Conservation (phyloP, 2,888 invertebrate genomes). For the Agonopterix arenella region DNA sequence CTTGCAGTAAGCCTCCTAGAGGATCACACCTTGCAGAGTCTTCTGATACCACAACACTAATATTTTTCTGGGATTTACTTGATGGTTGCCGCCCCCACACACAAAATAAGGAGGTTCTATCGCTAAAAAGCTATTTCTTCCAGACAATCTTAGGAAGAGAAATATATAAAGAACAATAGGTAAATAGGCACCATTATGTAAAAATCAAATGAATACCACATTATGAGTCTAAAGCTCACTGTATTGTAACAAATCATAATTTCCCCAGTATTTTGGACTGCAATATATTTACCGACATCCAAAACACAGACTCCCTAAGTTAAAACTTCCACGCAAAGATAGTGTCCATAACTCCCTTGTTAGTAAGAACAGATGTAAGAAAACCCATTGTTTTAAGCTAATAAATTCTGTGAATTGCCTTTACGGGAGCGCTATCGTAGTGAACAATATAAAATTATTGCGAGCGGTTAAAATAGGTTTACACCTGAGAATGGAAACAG, state of each 20-base stretch:
- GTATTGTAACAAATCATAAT: neutral
- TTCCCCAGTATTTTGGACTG: neutral
- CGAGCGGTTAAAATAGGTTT: constrained; percentile 17
- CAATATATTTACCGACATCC: neutral
- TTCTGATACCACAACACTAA: too few species aligned
- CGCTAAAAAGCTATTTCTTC: too few species aligned
- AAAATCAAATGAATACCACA: too few species aligned
- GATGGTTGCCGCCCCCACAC: too few species aligned
- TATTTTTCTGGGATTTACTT: too few species aligned
- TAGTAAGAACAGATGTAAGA: constrained; percentile 23
- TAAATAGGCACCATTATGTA: too few species aligned
- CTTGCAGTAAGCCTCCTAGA: too few species aligned
- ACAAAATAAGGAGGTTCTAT: too few species aligned
- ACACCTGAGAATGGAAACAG: constrained; percentile 14
- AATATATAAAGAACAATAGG: too few species aligned
- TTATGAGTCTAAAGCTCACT: neutral
- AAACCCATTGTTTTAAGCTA: constrained; percentile 22
- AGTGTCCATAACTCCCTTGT: constrained; percentile 9
- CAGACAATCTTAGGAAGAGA: too few species aligned
- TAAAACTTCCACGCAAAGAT: constrained; percentile 1
- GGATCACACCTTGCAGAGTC: too few species aligned
- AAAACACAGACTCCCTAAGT: neutral
- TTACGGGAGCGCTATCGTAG: constrained; percentile 14
- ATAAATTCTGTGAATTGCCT: constrained; percentile 25
- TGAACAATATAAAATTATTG: constrained; percentile 27